A percentile compares a stretch with the other conserved stretches of the same genome.
phyloP scores from a whole-genome alignment of 1,140 invertebrate species.

The Zaprionus inermis region DNA sequence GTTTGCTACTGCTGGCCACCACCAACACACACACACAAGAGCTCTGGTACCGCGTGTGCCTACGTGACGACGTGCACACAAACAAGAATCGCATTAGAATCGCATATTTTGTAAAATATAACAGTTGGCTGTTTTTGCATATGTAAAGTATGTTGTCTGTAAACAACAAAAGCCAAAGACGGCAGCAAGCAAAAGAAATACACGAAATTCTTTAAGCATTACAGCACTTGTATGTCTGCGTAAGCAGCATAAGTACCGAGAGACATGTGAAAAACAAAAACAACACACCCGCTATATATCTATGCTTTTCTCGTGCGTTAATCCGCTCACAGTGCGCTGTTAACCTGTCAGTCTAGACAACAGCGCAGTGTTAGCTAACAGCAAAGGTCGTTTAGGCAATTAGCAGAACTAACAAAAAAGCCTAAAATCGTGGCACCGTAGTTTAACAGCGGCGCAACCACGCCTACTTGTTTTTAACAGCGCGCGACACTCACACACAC shows the following conservation, averaged over 20 bases:
- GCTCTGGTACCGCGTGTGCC: conserved; percentile 26
- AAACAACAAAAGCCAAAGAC: conserved; percentile 13
- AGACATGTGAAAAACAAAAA: not conserved
- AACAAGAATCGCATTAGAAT: conserved; percentile 50
- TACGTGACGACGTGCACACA: conserved; percentile 70
- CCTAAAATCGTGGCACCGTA: conserved; percentile 7
- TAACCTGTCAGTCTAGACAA: conserved; percentile 7
- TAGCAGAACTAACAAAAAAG: not conserved
- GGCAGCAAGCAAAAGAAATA: conserved; percentile 4
- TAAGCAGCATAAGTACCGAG: not conserved
- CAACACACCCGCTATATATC: conserved; percentile 7
- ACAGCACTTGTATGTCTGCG: conserved; percentile 29
- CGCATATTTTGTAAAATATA: conserved; percentile 40
- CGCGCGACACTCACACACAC: conserved; percentile 4
- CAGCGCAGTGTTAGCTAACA: conserved; percentile 37
- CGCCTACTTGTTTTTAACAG: conserved; percentile 24
- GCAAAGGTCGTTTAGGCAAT: conserved; percentile 34
- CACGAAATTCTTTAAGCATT: conserved; percentile 14
- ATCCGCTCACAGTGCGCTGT: conserved; percentile 1
- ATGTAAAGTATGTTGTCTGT: conserved; percentile 20
- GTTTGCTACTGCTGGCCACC: conserved; percentile 1
- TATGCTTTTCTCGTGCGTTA: conserved; percentile 9
- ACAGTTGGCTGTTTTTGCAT: not conserved
- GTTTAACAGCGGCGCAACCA: conserved; percentile 23
- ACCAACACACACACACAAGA: conserved; percentile 8